phyloP scores from a whole-genome alignment of 2,797 vertebrate genomes.

The Malacoraja senta region DNA sequence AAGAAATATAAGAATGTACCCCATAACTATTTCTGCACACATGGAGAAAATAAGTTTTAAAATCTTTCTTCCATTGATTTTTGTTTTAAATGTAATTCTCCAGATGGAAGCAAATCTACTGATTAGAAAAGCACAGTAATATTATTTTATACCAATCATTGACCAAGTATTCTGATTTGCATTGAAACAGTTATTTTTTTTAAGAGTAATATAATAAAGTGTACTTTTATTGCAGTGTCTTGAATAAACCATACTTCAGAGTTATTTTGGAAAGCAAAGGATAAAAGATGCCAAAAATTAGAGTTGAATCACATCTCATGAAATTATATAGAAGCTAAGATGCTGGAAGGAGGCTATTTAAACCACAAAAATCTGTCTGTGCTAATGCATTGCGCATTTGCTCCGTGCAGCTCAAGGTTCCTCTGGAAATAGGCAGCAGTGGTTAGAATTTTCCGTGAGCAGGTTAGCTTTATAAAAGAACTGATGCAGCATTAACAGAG shows the following conservation, averaged over 20 bases:
- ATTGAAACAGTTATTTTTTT: neutral
- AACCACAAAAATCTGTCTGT: neutral
- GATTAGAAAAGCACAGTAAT: neutral
- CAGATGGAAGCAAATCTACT: neutral
- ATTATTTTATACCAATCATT: neutral
- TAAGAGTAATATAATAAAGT: neutral
- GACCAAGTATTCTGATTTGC: neutral
- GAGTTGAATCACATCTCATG: neutral
- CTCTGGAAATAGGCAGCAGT: no score
- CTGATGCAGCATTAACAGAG: neutral
- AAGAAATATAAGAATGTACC: neutral
- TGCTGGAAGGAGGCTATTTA: neutral
- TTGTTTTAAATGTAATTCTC: neutral
- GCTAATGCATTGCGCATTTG: no score
- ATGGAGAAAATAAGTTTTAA: neutral
- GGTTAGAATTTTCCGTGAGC: neutral
- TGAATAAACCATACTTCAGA: neutral
- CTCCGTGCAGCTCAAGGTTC: no score
- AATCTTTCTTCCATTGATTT: neutral
- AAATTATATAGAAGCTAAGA: neutral
- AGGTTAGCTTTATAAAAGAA: neutral
- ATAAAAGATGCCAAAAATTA: neutral
- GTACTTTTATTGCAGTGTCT: neutral
- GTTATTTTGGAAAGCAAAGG: neutral
- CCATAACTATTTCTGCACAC: neutral